phyloP scores from a whole-genome alignment of 2,888 invertebrate genomes.

The Drosophila niveifrons region DNA sequence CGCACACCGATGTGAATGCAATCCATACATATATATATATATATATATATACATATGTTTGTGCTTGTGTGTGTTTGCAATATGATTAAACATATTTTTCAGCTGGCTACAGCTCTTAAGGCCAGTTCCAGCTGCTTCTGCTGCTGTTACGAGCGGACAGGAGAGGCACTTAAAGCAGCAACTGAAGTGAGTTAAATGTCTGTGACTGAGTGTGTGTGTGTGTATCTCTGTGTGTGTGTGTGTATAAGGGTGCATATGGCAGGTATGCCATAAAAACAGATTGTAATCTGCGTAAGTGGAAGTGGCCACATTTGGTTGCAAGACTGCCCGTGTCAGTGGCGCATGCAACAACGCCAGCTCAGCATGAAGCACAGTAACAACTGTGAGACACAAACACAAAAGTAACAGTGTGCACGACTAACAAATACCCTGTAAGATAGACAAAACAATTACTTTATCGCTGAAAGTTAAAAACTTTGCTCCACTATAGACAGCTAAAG shows the following conservation, averaged over 20 bases:
- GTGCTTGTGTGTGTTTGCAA: slow-evolving; percentile 24
- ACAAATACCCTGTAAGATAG: slow-evolving; percentile 9
- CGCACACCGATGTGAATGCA: slow-evolving; percentile 4
- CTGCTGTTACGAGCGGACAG: slow-evolving; percentile 5
- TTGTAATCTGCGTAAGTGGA: slow-evolving; percentile 79
- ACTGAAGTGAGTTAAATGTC: not conserved
- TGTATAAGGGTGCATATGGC: slow-evolving; percentile 20
- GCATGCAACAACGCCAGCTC: slow-evolving; percentile 20
- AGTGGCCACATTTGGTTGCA: slow-evolving; percentile 73
- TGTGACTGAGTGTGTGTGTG: slow-evolving; percentile 3
- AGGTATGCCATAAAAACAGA: slow-evolving; percentile 70
- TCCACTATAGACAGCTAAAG: no score
- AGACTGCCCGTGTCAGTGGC: slow-evolving; percentile 42
- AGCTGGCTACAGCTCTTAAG: slow-evolving; percentile 42
- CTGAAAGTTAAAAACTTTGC: no score
- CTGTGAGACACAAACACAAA: not conserved
- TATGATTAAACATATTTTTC: slow-evolving; percentile 66
- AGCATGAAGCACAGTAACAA: slow-evolving; percentile 26
- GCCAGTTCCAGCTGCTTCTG: slow-evolving; percentile 23
- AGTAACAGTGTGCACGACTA: not conserved
- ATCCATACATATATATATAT: not conserved
- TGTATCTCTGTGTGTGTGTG: slow-evolving; percentile 1
- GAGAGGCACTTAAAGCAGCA: not conserved
- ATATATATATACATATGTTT: slow-evolving; percentile 1
- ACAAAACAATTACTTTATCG: not conserved